Evolutionary conservation across 2,113 vertebrate species (phyloP).

Genomic region (Gymnorhina tibicen): DNA sequence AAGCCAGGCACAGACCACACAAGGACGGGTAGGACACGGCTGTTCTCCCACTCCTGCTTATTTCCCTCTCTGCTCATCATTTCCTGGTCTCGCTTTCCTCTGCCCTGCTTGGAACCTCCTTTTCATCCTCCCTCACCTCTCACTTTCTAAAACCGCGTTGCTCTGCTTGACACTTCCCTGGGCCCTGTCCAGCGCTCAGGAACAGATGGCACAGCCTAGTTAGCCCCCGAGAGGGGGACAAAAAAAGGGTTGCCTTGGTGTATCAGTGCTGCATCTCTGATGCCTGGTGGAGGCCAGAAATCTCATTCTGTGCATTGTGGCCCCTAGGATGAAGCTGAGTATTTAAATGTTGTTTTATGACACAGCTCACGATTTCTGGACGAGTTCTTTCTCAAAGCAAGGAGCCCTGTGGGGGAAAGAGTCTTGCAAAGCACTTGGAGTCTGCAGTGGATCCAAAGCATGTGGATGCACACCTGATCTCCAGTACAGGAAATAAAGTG

Average conservation of each 20-base stretch:
- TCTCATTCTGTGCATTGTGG: not conserved
- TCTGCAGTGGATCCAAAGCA: not conserved
- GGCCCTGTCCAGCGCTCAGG: not conserved
- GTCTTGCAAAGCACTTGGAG: not conserved
- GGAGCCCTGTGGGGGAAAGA: not conserved
- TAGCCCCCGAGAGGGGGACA: not conserved
- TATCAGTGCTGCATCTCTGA: not conserved
- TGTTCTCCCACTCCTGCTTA: not conserved
- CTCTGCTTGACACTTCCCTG: not conserved
- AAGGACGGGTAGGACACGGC: accelerated
- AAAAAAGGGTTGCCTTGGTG: not conserved
- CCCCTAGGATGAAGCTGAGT: not conserved
- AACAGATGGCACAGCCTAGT: not conserved
- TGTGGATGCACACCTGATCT: not conserved
- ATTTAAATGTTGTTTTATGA: not conserved
- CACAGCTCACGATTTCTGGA: not conserved
- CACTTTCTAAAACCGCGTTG: accelerated
- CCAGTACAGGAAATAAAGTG: not conserved
- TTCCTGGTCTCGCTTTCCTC: not conserved
- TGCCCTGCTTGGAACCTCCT: not conserved
- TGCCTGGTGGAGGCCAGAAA: not conserved
- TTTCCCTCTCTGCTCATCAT: not conserved
- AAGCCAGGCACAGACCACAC: not conserved
- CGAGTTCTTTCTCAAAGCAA: not conserved
- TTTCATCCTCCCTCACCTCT: not conserved